Percentiles rank a stretch among this genome's conserved stretches.
These are phyloP conservation scores for Standfussiana lucernea DNA, from an alignment of 2,888 invertebrate species.

Conservation along the genomic window DNA sequence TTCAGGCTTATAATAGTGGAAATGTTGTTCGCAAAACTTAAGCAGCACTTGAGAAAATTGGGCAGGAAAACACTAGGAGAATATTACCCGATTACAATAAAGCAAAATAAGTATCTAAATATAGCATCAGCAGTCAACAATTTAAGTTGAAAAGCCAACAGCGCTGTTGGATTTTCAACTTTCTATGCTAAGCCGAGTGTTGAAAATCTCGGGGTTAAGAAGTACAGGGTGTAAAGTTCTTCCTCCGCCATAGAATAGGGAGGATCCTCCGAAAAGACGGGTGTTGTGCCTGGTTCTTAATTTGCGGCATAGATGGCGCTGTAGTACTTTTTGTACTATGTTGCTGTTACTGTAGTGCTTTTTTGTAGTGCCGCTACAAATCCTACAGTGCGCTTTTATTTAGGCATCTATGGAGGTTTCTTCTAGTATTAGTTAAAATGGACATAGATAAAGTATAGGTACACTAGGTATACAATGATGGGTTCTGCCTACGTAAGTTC, in stretches of 20 bases:
- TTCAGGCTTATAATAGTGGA: conserved; percentile 9
- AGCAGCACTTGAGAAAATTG: conserved; percentile 7
- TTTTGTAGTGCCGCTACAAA: not conserved
- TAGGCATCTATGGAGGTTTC: not conserved
- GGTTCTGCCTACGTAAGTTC: not conserved
- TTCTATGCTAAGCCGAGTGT: no score
- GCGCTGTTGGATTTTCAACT: not conserved
- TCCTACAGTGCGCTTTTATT: no score
- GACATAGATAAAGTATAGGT: not conserved
- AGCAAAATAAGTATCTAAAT: not conserved
- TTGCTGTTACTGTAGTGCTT: no score
- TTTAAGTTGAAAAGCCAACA: not conserved
- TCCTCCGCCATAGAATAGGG: fast-evolving
- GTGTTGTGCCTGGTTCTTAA: not conserved
- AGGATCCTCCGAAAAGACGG: not conserved
- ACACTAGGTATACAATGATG: not conserved
- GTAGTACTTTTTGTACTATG: not conserved
- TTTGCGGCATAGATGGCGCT: not conserved
- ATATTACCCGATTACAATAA: not conserved
- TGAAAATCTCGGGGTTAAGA: not conserved
- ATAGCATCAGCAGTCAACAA: not conserved
- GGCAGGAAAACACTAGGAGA: not conserved
- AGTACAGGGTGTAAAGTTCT: not conserved
- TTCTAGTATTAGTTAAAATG: not conserved
- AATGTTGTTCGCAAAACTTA: conserved; percentile 16